A percentile compares a stretch with the other conserved stretches of the same genome.
These are phyloP conservation scores for Pogonus chalceus DNA, from an alignment of 1,140 invertebrate species.

Conservation along the genomic window DNA sequence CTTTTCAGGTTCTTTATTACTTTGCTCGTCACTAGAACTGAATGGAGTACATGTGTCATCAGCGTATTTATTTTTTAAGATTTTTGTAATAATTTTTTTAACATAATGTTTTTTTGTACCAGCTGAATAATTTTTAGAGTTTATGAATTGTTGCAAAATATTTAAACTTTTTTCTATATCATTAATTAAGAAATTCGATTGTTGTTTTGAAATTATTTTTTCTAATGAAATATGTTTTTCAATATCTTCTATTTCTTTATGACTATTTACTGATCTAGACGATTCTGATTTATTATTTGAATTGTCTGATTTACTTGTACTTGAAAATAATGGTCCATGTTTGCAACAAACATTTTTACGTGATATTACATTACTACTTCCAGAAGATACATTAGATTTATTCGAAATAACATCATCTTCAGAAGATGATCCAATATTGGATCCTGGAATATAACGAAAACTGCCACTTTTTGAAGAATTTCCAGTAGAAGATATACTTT, in stretches of 20 bases:
- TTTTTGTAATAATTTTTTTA: constrained; percentile 26
- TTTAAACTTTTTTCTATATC: constrained; percentile 23
- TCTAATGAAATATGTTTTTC: not conserved
- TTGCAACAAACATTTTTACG: too few species aligned
- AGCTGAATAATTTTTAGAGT: constrained; percentile 27
- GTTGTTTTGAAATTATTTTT: constrained; percentile 15
- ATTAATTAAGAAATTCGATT: constrained; percentile 12
- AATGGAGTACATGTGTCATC: too few species aligned
- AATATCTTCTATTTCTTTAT: too few species aligned
- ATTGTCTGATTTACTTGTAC: not conserved
- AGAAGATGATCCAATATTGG: too few species aligned
- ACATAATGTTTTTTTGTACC: constrained; percentile 27
- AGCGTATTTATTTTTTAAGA: constrained; percentile 19
- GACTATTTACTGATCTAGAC: not conserved
- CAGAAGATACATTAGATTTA: too few species aligned
- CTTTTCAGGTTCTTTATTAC: too few species aligned
- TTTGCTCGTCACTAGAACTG: not conserved
- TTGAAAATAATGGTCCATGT: not conserved
- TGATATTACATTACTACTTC: too few species aligned
- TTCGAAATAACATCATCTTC: too few species aligned
- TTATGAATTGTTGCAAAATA: constrained; percentile 26
- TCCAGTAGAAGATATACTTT: too few species aligned
- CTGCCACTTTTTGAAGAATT: too few species aligned
- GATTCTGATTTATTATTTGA: not conserved
- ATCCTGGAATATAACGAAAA: too few species aligned